Conservation (phyloP, 2,888 invertebrate species). For the Sympetrum striolatum region DNA sequence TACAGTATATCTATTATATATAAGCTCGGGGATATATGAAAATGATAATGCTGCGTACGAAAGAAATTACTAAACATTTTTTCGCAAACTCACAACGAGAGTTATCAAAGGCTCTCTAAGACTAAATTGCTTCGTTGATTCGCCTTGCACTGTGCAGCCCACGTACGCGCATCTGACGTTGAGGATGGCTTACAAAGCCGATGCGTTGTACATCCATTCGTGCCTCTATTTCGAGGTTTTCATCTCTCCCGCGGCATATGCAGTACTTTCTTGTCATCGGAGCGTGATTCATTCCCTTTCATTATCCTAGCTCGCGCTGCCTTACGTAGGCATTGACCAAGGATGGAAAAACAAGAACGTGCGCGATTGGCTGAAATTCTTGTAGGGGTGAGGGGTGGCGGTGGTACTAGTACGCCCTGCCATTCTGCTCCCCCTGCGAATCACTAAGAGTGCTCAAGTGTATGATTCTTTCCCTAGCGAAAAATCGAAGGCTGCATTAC, state of each 20-base stretch:
- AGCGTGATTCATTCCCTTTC: neutral
- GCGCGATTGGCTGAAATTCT: neutral
- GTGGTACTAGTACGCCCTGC: neutral
- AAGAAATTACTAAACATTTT: too few species aligned
- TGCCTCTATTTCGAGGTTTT: neutral
- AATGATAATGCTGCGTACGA: too few species aligned
- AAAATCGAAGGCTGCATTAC: neutral
- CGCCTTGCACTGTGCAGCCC: neutral
- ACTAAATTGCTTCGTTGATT: too few species aligned
- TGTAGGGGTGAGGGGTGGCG: neutral
- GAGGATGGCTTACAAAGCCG: too few species aligned
- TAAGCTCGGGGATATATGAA: too few species aligned
- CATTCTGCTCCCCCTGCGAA: neutral
- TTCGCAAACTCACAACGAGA: too few species aligned
- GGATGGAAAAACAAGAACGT: neutral
- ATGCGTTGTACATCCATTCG: neutral
- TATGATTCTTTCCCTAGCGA: neutral
- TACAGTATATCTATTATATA: too few species aligned
- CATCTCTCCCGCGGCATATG: neutral
- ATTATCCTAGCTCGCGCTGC: neutral
- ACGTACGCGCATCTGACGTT: neutral
- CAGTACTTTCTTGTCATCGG: neutral
- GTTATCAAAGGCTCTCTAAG: too few species aligned
- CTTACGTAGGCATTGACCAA: neutral
- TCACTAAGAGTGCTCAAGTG: neutral